These are phyloP conservation scores for Chloroceryle aenea DNA, from an alignment of 2,113 vertebrate species.

Conservation along the genomic window DNA sequence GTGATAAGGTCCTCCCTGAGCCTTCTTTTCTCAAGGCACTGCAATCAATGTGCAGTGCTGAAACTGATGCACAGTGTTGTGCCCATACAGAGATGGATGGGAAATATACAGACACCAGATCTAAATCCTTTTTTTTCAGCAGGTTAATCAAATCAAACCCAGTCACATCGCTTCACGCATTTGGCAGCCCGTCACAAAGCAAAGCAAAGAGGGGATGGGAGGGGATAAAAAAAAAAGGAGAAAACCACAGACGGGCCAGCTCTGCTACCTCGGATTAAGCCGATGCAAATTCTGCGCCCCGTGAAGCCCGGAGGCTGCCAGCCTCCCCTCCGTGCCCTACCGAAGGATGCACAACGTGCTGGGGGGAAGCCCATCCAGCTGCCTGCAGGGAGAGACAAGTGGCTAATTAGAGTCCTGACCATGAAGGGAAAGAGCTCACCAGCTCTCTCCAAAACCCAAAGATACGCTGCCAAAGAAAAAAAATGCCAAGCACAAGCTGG, in stretches of 20 bases:
- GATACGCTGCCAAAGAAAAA: not conserved
- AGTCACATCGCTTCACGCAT: not conserved
- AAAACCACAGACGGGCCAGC: not conserved
- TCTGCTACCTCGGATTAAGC: fast-evolving
- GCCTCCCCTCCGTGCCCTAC: not conserved
- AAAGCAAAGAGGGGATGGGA: not conserved
- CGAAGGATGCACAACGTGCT: not conserved
- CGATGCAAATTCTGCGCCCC: not conserved
- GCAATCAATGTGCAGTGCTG: not conserved
- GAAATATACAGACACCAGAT: not conserved
- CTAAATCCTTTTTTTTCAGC: not conserved
- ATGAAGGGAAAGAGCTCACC: constrained; percentile 16
- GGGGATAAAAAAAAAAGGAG: not conserved
- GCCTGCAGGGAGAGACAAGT: constrained; percentile 49
- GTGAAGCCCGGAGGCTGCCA: constrained; percentile 19
- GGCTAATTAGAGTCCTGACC: constrained; percentile 37
- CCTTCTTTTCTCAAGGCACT: not conserved
- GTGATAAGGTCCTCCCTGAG: not conserved
- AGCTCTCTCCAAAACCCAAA: not conserved
- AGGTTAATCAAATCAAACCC: constrained; percentile 6
- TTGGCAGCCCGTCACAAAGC: not conserved
- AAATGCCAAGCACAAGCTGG: not conserved
- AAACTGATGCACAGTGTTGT: fast-evolving
- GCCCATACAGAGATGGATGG: not conserved
- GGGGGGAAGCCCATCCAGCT: constrained; percentile 41